Percentiles rank a stretch among this genome's conserved stretches.
Conservation (phyloP, 2,113 vertebrate genomes). For the Anseranas semipalmata region DNA sequence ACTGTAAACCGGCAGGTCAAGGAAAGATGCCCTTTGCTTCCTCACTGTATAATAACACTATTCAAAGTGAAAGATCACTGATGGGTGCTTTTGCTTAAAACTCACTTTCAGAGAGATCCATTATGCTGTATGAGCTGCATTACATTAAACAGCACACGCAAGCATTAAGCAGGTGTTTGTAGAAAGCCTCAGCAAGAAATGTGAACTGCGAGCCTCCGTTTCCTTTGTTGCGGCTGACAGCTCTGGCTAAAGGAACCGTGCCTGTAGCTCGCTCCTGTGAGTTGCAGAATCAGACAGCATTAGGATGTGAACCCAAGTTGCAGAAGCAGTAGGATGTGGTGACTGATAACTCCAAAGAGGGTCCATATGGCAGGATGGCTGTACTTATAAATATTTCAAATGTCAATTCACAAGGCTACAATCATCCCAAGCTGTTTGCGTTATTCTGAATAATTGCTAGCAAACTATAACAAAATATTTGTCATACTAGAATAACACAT, state of each 20-base stretch:
- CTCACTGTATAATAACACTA: neutral
- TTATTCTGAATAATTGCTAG: conserved; percentile 70
- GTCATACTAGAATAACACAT: conserved; percentile 61
- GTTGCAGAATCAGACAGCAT: neutral
- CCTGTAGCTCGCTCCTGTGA: neutral
- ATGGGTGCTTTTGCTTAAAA: neutral
- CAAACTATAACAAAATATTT: conserved; percentile 74
- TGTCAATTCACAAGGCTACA: conserved; percentile 69
- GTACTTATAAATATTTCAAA: conserved; percentile 81
- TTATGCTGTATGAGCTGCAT: neutral
- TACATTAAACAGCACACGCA: accelerated
- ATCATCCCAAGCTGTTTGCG: conserved; percentile 73
- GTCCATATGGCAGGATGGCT: conserved; percentile 68
- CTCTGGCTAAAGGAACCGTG: neutral
- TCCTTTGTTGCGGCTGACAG: neutral
- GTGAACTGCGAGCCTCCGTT: neutral
- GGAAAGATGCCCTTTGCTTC: neutral
- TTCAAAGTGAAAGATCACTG: neutral
- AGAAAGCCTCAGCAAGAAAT: neutral
- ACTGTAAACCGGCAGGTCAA: neutral
- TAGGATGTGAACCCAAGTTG: neutral
- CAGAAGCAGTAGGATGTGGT: neutral
- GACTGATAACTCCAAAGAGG: conserved; percentile 65
- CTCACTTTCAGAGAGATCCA: neutral
- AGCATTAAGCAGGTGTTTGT: neutral